Evolutionary conservation across 2,888 invertebrate genomes (phyloP).

Genomic region (Gymnocheta viridis): DNA sequence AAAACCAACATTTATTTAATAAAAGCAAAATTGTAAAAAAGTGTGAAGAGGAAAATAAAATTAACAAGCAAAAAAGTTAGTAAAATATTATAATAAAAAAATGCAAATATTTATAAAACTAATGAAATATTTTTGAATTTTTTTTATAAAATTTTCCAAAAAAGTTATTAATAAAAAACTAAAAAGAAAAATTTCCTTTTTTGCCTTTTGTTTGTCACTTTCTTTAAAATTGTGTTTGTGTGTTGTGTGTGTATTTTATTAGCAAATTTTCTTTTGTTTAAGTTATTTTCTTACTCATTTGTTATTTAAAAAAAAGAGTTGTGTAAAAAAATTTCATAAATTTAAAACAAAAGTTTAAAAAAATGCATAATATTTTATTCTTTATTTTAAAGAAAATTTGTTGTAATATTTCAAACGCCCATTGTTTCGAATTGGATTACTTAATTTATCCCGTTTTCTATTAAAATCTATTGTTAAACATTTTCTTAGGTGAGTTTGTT

Average conservation of each 20-base stretch:
- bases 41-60: slow-evolving; percentile 9
- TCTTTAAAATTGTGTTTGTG: slow-evolving; percentile 20
- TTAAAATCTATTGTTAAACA: slow-evolving; percentile 7
- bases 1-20: slow-evolving; percentile 60
- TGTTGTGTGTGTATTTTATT: background rate
- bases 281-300: slow-evolving; percentile 11
- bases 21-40: slow-evolving; percentile 33
- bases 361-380: slow-evolving; percentile 11
- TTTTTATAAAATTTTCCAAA: background rate
- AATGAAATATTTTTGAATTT: background rate
- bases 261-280: background rate
- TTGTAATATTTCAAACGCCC: slow-evolving; percentile 7
- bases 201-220: slow-evolving; percentile 18
- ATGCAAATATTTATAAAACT: background rate
- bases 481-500: slow-evolving; percentile 58
- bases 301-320: background rate
- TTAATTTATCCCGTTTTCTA: slow-evolving; percentile 11
- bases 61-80: slow-evolving; percentile 27
- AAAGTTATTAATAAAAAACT: slow-evolving; percentile 1
- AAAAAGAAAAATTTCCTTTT: slow-evolving; percentile 6
- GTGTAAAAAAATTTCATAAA: background rate
- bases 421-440: slow-evolving; percentile 35
- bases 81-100: background rate
- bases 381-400: slow-evolving; percentile 29
- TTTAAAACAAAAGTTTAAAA: slow-evolving; percentile 4